Percentiles rank a stretch among this genome's conserved stretches.
Conservation (phyloP, 2,888 invertebrate species). For the Spatulosminthurus flaviceps region DNA sequence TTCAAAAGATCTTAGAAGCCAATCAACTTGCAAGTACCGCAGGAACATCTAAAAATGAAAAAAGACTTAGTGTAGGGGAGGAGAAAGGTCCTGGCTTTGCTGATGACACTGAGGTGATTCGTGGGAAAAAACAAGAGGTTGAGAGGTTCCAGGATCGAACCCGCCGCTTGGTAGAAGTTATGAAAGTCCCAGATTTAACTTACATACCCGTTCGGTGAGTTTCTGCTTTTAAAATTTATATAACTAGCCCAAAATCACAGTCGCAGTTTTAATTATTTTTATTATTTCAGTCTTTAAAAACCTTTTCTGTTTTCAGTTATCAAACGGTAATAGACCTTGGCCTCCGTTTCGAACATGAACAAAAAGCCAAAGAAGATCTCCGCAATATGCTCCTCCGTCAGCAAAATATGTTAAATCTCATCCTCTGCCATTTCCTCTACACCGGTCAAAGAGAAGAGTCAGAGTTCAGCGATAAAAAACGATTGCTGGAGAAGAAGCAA, state of each 20-base stretch:
- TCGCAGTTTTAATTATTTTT: not conserved
- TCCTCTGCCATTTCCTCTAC: constrained; percentile 59
- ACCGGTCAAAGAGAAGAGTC: constrained; percentile 55
- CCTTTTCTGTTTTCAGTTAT: too few relatives aligned
- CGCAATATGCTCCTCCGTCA: constrained; percentile 57
- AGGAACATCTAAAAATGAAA: not conserved
- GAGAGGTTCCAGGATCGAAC: constrained; percentile 59
- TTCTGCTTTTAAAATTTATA: not conserved
- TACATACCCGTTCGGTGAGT: constrained; percentile 57
- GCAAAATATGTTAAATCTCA: constrained; percentile 54
- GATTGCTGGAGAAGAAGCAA: constrained; percentile 46
- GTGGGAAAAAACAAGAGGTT: constrained; percentile 54
- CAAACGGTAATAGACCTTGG: constrained; percentile 58
- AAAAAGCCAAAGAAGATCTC: constrained; percentile 55
- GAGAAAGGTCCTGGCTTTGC: not conserved
- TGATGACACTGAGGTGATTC: constrained; percentile 11
- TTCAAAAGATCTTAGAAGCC: constrained; percentile 57
- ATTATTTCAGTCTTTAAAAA: too few relatives aligned
- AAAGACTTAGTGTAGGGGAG: not conserved
- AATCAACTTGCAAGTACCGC: constrained; percentile 48
- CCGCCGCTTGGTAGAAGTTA: constrained; percentile 56
- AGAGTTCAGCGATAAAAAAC: constrained; percentile 49
- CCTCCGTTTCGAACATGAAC: constrained; percentile 51
- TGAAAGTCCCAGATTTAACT: constrained; percentile 61
- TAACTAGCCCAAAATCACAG: too few relatives aligned